Conservation (phyloP, 2,888 invertebrate genomes). For the Pasiphila rectangulata region DNA sequence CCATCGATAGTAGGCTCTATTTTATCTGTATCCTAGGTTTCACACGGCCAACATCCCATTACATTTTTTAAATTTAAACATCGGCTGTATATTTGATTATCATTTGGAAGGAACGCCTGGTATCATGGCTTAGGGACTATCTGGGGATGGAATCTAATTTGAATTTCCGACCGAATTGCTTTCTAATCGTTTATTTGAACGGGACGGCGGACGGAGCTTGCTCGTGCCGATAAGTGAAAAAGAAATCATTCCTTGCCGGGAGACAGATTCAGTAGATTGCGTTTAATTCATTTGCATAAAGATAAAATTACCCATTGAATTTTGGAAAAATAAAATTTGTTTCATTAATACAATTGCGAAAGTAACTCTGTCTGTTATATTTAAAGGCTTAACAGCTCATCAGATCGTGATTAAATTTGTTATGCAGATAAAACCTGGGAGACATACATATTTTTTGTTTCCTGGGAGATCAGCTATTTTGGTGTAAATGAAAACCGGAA, state of each 20-base stretch:
- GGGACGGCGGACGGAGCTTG: slow-evolving; percentile 26
- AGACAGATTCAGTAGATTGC: not conserved
- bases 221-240: slow-evolving; percentile 38
- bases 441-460: no score
- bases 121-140: slow-evolving; percentile 36
- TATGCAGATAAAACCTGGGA: no score
- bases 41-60: not conserved
- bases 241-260: not conserved
- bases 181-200: slow-evolving; percentile 42
- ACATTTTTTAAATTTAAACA: not conserved
- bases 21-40: not conserved
- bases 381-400: no score
- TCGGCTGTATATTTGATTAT: slow-evolving; percentile 19
- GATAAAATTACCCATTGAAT: no score
- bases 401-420: no score
- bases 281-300: not conserved
- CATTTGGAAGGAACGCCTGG: slow-evolving; percentile 24
- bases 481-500: no score
- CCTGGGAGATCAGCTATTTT: no score
- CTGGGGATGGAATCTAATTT: slow-evolving; percentile 41
- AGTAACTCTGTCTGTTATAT: no score
- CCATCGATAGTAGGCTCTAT: not conserved
- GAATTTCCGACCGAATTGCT: slow-evolving; percentile 43
- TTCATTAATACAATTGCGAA: no score
- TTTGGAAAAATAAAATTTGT: no score